These are phyloP conservation scores for Semaprochilodus insignis DNA, from an alignment of 2,797 vertebrate species.

Conservation along the genomic window DNA sequence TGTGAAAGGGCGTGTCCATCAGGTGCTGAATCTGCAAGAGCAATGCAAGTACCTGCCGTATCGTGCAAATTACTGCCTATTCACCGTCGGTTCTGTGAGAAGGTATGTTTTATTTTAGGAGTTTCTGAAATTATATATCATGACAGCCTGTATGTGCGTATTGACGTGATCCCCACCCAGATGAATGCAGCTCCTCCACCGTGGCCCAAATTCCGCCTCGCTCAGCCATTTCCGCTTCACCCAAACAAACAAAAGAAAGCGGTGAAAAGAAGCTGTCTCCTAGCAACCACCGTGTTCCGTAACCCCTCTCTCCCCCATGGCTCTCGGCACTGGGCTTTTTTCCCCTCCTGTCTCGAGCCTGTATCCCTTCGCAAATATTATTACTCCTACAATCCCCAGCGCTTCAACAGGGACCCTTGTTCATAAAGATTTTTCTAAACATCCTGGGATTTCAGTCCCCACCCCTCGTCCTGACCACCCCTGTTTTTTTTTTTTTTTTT, in stretches of 20 bases:
- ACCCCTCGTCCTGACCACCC: conserved; percentile 2
- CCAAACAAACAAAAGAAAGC: conserved; percentile 76
- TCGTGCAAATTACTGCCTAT: too few species aligned
- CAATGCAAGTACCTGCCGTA: too few species aligned
- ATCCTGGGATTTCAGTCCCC: background rate
- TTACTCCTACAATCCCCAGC: conserved; percentile 31
- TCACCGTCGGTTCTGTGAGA: too few species aligned
- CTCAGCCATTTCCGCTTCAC: conserved; percentile 62
- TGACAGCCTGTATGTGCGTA: conserved; percentile 41
- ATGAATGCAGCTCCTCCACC: conserved; percentile 3
- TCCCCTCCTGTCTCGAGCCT: conserved; percentile 49
- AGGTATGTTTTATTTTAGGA: background rate
- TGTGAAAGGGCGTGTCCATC: background rate
- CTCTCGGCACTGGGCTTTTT: conserved; percentile 31
- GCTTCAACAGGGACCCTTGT: conserved; percentile 45
- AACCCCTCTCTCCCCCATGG: conserved; percentile 52
- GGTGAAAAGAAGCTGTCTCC: conserved; percentile 72
- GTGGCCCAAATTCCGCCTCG: conserved; percentile 49
- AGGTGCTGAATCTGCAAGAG: too few species aligned
- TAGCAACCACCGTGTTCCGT: conserved; percentile 78
- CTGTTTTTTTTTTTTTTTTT: conserved; percentile 39
- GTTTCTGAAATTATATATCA: background rate
- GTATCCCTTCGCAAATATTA: conserved; percentile 59
- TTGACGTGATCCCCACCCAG: conserved; percentile 21
- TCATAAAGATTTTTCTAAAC: conserved; percentile 36